Percentiles rank a stretch among this genome's conserved stretches.
These are phyloP conservation scores for Tupiocoris notatus DNA, from an alignment of 2,888 invertebrate species.

Conservation along the genomic window DNA sequence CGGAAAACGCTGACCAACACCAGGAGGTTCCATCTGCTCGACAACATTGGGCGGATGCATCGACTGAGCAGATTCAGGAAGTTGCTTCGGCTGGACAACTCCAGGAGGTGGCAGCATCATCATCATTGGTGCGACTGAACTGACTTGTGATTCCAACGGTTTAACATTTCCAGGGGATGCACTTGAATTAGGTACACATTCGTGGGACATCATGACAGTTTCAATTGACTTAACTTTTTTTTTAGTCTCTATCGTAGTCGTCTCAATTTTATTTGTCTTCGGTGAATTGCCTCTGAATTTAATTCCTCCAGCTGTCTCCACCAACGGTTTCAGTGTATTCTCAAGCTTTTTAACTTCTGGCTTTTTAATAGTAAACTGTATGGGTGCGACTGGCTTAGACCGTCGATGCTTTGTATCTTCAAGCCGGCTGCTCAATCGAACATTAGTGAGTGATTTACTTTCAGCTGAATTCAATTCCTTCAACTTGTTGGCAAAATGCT, in stretches of 20 bases:
- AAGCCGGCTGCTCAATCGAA: conserved; percentile 26
- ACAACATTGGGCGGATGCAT: no score
- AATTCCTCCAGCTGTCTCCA: neutral
- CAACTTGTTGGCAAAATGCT: conserved; percentile 6
- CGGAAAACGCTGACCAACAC: neutral
- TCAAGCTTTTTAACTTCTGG: neutral
- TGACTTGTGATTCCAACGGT: neutral
- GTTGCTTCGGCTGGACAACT: neutral
- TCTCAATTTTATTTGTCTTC: neutral
- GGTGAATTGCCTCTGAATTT: no score
- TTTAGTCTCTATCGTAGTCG: neutral
- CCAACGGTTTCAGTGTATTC: neutral
- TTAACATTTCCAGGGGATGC: neutral
- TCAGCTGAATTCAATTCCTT: neutral
- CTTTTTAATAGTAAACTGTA: conserved; percentile 11
- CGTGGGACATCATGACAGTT: neutral
- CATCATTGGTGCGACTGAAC: neutral
- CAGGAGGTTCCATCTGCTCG: no score
- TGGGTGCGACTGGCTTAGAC: conserved; percentile 2
- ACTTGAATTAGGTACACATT: neutral
- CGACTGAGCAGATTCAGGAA: no score
- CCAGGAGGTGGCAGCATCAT: neutral
- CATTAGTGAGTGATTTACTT: conserved; percentile 16
- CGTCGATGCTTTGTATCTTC: conserved; percentile 24
- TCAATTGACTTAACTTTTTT: neutral